Percentiles rank a stretch among this genome's conserved stretches.
phyloP scores from a whole-genome alignment of 1,140 invertebrate species.

The Alviniconcha marisindica region DNA sequence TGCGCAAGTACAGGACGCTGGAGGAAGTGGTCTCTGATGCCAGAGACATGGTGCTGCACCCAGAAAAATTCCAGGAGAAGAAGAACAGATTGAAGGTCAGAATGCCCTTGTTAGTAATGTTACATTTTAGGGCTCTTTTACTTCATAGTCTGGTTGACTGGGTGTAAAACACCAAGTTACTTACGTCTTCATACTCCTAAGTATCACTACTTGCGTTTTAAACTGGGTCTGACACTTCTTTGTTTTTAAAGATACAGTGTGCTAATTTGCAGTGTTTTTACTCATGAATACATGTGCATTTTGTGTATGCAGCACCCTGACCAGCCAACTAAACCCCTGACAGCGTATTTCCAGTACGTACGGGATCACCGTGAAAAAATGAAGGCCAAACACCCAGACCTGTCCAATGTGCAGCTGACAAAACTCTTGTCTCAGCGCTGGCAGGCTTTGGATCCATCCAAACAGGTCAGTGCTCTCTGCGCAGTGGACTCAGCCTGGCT shows the following conservation, averaged over 20 bases:
- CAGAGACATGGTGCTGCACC: not conserved
- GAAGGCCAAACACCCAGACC: not conserved
- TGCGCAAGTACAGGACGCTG: not conserved
- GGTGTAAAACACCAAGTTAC: too few relatives aligned
- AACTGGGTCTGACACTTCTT: too few relatives aligned
- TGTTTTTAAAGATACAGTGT: too few relatives aligned
- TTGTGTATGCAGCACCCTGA: slow-evolving; percentile 10
- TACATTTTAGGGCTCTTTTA: too few relatives aligned
- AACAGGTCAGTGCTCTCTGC: slow-evolving; percentile 22
- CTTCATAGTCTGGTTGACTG: too few relatives aligned
- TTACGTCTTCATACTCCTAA: too few relatives aligned
- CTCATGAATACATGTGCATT: too few relatives aligned
- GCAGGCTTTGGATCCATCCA: not conserved
- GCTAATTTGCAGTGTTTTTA: too few relatives aligned
- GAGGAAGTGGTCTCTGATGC: not conserved
- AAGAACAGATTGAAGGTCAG: not conserved
- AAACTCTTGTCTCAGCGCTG: not conserved
- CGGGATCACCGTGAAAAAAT: slow-evolving; percentile 20
- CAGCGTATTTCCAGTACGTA: slow-evolving; percentile 35
- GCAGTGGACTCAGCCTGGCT: too few relatives aligned
- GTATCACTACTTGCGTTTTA: too few relatives aligned
- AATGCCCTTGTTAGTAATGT: too few relatives aligned
- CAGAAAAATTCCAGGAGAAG: not conserved
- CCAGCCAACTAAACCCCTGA: slow-evolving; percentile 26
- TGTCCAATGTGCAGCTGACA: not conserved